Evolutionary conservation across 2,797 vertebrate genomes (phyloP).

Genomic region (Pampus argenteus): DNA sequence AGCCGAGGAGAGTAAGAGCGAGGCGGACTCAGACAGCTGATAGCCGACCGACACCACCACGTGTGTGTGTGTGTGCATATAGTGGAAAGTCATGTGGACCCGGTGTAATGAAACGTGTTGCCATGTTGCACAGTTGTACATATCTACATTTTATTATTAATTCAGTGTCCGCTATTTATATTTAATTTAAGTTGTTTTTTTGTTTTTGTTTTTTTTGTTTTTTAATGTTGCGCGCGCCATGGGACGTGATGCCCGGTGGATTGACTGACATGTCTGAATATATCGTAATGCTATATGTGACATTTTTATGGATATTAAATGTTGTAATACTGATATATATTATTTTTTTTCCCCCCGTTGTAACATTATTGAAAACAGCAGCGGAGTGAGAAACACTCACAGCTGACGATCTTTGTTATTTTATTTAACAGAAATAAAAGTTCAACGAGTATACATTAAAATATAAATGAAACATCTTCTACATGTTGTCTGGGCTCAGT

Average conservation of each 20-base stretch:
- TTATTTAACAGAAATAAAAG: constrained; percentile 56
- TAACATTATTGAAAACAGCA: not conserved
- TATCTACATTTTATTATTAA: constrained; percentile 78
- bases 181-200: constrained; percentile 83
- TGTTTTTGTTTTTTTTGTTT: not conserved
- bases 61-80: constrained; percentile 66
- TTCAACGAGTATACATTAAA: constrained; percentile 73
- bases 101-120: constrained; percentile 76
- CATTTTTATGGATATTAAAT: constrained; percentile 71
- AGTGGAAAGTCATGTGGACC: constrained; percentile 82
- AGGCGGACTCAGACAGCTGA: constrained; percentile 98
- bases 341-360: constrained; percentile 4
- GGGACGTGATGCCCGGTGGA: constrained; percentile 4
- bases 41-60: constrained; percentile 51
- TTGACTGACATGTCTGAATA: constrained; percentile 53
- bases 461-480: constrained; percentile 47
- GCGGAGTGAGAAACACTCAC: constrained; percentile 5
- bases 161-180: constrained; percentile 84
- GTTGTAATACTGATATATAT: constrained; percentile 54
- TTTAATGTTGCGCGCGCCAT: constrained; percentile 43
- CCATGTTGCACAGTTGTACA: constrained; percentile 91
- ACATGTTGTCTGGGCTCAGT: constrained; percentile 39
- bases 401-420: constrained; percentile 21
- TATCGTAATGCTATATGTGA: constrained; percentile 60
- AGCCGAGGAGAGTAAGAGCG: constrained; percentile 91